Percentiles rank a stretch among this genome's conserved stretches.
phyloP scores from a whole-genome alignment of 2,888 invertebrate genomes.

The Eilema depressum region DNA sequence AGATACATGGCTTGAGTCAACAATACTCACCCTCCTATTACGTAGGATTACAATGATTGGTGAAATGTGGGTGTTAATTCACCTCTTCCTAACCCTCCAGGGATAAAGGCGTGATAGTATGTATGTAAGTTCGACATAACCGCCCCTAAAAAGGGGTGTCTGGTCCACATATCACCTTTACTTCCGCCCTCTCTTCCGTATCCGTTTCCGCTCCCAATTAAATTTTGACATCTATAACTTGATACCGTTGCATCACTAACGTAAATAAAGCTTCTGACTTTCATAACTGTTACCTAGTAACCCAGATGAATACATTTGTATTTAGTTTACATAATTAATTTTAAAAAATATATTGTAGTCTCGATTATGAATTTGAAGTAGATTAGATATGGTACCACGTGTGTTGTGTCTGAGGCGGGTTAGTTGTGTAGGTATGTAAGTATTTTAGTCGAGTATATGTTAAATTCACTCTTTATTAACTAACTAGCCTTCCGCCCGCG shows the following conservation, averaged over 20 bases:
- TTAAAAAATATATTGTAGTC: neutral
- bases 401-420: neutral
- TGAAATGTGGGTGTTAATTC: too few species aligned
- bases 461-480: too few species aligned
- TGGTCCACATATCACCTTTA: too few species aligned
- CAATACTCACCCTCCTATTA: too few species aligned
- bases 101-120: too few species aligned
- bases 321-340: conserved; percentile 4
- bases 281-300: conserved; percentile 4
- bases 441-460: neutral
- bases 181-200: neutral
- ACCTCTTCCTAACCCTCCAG: too few species aligned
- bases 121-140: too few species aligned
- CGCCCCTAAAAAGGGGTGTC: neutral
- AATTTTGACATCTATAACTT: neutral
- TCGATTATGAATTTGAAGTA: neutral
- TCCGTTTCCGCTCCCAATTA: neutral
- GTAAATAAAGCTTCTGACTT: neutral
- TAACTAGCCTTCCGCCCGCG: too few species aligned
- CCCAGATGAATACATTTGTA: neutral
- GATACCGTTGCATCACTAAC: neutral
- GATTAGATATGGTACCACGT: neutral
- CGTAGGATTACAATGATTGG: too few species aligned
- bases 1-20: too few species aligned
- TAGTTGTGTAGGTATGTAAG: too few species aligned